Evolutionary conservation across 2,113 vertebrate genomes (phyloP), one percentile per base, ranked within the genome.

Genomic region (Odocoileus hemionus): DNA sequence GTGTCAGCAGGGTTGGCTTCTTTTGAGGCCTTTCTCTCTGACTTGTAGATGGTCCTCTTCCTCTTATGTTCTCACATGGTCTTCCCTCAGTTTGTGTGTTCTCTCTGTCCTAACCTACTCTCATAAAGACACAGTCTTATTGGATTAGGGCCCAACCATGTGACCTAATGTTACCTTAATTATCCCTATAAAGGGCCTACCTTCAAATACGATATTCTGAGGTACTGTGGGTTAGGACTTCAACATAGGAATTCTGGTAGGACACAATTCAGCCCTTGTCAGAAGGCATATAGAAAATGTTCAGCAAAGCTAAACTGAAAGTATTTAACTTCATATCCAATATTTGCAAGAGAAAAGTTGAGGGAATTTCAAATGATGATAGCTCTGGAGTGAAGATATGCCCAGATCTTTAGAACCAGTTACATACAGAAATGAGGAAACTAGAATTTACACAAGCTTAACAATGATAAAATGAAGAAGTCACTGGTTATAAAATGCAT

Each of bases 391-490:
- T 90, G 60, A 93, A 87, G 60, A 82, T 43, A 58, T 55, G 67
- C 7, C 33, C 17, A 55, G 61, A 95, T 64, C 94, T 96, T 88
- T 95, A 30, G 87, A 90, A 95, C 89, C 89, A 70, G 33, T 83
- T 94, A 86, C 64, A 85, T n/a, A 94, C 43, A 33, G 10, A 90
- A 80, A 96, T 82, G 78, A 94, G 54, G 93, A 92, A 94, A 76
- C 30, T 55, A 7, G 19, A 84, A 91, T 84, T 94, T 95, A 55
- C 84, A 88, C 86, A 57, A 92, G 79, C 39, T 45, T 50, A 26
- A 96, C 79, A 93, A 45, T 80, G n/a, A 94, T 92, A 95, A 96
- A 95, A 92, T n/a, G 58, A 95, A 94, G 79, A 14, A 91, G 61
- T 47, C 33, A 33, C 21, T 86, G 61, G 26, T 64, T 92, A 85